These are phyloP conservation scores for Diabrotica undecimpunctata DNA, from an alignment of 1,140 invertebrate genomes.

Conservation along the genomic window DNA sequence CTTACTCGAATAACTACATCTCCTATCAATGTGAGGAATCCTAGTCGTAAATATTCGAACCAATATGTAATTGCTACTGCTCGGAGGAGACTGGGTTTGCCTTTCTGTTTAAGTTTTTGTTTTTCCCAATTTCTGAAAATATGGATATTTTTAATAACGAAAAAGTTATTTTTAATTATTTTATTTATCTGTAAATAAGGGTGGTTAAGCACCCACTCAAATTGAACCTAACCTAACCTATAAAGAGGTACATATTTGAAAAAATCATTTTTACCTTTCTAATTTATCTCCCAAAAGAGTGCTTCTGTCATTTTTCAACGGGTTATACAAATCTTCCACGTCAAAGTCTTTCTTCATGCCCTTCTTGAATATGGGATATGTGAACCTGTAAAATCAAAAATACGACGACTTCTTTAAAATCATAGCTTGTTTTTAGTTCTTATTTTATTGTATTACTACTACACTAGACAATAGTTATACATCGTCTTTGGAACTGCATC, in stretches of 20 bases:
- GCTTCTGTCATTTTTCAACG: slow-evolving; percentile 53
- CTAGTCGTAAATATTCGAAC: slow-evolving; percentile 40
- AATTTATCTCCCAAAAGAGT: slow-evolving; percentile 50
- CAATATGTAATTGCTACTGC: slow-evolving; percentile 48
- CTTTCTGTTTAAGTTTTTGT: slow-evolving; percentile 43
- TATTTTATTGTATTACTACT: too few species aligned
- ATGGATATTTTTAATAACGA: too few species aligned
- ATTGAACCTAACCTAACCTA: too few species aligned
- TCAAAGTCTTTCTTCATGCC: slow-evolving; percentile 55
- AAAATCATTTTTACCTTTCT: slow-evolving; percentile 49
- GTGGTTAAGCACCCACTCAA: too few species aligned
- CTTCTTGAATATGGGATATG: slow-evolving; percentile 53
- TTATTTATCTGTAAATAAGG: too few species aligned
- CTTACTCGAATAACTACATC: slow-evolving; percentile 36
- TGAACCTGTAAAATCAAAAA: slow-evolving; percentile 49
- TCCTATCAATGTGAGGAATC: slow-evolving; percentile 33
- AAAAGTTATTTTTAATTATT: too few species aligned
- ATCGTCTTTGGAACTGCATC: too few species aligned
- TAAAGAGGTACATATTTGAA: background rate
- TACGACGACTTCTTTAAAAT: too few species aligned
- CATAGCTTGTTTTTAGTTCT: too few species aligned
- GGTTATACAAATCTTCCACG: slow-evolving; percentile 55
- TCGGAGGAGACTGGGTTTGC: slow-evolving; percentile 42
- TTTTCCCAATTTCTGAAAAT: slow-evolving; percentile 42
- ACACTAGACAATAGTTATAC: too few species aligned